Evolutionary conservation across 2,797 vertebrate genomes (phyloP).

Genomic region (Acipenser oxyrinchus): DNA sequence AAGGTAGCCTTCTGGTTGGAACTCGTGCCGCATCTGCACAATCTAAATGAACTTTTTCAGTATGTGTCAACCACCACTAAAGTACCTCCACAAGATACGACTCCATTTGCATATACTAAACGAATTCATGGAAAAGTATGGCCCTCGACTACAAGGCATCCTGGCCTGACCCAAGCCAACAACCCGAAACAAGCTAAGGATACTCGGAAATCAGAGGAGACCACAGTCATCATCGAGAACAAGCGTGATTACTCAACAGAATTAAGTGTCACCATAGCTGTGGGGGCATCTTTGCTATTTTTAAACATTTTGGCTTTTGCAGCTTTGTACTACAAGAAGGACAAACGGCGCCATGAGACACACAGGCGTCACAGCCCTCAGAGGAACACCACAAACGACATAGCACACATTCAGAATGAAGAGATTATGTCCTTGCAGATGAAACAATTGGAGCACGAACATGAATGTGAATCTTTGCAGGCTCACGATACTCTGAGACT

Average conservation of each 20-base stretch:
- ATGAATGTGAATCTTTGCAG: constrained; percentile 78
- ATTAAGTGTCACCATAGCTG: constrained; percentile 85
- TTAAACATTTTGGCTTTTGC: constrained; percentile 92
- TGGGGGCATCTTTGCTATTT: constrained; percentile 84
- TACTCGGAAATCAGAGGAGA: constrained; percentile 74
- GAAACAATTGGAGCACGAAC: constrained; percentile 87
- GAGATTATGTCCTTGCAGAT: constrained; percentile 89
- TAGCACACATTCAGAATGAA: constrained; percentile 82
- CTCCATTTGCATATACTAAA: constrained; percentile 84
- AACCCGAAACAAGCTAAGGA: constrained; percentile 76
- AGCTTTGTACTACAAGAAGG: constrained; percentile 91
- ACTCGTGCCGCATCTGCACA: constrained; percentile 86
- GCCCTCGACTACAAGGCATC: constrained; percentile 89
- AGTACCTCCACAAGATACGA: constrained; percentile 88
- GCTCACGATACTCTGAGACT: constrained; percentile 78
- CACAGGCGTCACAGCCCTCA: constrained; percentile 81
- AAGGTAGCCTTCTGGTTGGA: constrained; percentile 97
- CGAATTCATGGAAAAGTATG: constrained; percentile 81
- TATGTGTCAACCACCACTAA: constrained; percentile 93
- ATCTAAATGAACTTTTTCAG: constrained; percentile 89
- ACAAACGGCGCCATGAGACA: constrained; percentile 83
- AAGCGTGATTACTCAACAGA: constrained; percentile 89
- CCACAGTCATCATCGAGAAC: constrained; percentile 81
- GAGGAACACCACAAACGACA: constrained; percentile 71
- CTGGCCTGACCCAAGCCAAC: constrained; percentile 74